phyloP scores from a whole-genome alignment of 1,140 invertebrate genomes.

The Lucilia sericata region DNA sequence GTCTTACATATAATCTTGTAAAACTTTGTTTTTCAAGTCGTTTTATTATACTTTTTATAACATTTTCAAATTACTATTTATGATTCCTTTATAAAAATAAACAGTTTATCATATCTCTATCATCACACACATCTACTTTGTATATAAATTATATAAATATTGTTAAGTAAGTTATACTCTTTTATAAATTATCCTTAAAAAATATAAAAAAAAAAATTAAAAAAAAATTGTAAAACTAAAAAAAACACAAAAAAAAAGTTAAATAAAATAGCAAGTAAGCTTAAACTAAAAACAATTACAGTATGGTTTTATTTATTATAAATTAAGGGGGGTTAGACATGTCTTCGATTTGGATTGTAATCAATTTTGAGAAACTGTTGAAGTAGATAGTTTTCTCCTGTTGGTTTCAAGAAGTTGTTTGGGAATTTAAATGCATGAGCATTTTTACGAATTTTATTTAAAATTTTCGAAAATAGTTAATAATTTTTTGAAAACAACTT shows the following conservation, averaged over 20 bases:
- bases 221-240: conserved; percentile 36
- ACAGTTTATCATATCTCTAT: not conserved
- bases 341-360: too few relatives aligned
- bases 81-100: not conserved
- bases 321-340: too few relatives aligned
- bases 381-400: too few relatives aligned
- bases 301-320: not conserved
- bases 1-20: too few relatives aligned
- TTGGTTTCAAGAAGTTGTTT: too few relatives aligned
- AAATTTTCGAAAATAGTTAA: too few relatives aligned
- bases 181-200: conserved; percentile 45
- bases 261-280: conserved; percentile 41
- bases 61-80: not conserved
- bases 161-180: conserved; percentile 46
- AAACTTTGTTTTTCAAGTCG: too few relatives aligned
- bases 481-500: too few relatives aligned
- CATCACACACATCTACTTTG: not conserved
- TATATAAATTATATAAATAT: conserved; percentile 8
- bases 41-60: not conserved
- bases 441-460: too few relatives aligned
- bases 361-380: too few relatives aligned
- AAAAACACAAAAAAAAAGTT: not conserved
- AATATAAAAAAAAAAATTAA: not conserved
- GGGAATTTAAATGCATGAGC: too few relatives aligned
- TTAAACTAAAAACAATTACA: not conserved